Percentiles rank a stretch among this genome's conserved stretches.
These are phyloP conservation scores for Panagrolaimus sp. DNA, from an alignment of 1,140 invertebrate genomes.

Conservation along the genomic window DNA sequence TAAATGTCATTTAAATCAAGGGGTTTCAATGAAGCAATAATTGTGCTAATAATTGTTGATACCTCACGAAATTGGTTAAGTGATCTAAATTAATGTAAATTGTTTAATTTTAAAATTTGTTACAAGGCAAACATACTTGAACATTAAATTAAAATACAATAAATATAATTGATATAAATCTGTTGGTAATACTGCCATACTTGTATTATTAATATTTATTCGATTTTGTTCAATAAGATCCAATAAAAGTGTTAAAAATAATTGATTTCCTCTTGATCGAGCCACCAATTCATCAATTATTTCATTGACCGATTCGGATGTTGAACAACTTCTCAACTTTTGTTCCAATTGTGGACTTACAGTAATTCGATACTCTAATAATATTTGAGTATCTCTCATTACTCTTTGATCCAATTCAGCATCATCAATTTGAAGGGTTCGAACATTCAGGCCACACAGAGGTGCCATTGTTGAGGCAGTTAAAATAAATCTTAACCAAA, in stretches of 20 bases:
- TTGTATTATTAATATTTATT: conserved; percentile 82
- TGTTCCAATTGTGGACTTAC: conserved; percentile 77
- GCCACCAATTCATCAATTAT: conserved; percentile 78
- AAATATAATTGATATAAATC: conserved; percentile 85
- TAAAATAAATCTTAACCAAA: conserved; percentile 34
- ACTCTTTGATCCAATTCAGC: conserved; percentile 43
- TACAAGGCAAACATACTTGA: conserved; percentile 80
- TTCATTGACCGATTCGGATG: conserved; percentile 65
- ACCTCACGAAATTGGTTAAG: conserved; percentile 43
- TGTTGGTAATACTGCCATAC: conserved; percentile 78
- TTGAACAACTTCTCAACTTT: conserved; percentile 67
- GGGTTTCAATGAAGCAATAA: conserved; percentile 81
- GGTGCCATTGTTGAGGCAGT: conserved; percentile 23
- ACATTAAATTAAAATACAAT: conserved; percentile 82
- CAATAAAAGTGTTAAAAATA: conserved; percentile 83
- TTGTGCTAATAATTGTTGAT: conserved; percentile 69
- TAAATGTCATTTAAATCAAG: conserved; percentile 83
- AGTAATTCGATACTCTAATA: conserved; percentile 71
- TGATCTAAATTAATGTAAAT: conserved; percentile 34
- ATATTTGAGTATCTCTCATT: conserved; percentile 67
- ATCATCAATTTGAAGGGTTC: conserved; percentile 39
- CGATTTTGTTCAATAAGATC: conserved; percentile 86
- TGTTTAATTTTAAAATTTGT: conserved; percentile 67
- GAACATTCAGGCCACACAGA: conserved; percentile 11
- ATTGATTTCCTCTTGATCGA: conserved; percentile 78